Percentiles rank a stretch among this genome's conserved stretches.
Evolutionary conservation across 2,888 invertebrate species (phyloP).

Genomic region (Athetis lepigone): DNA sequence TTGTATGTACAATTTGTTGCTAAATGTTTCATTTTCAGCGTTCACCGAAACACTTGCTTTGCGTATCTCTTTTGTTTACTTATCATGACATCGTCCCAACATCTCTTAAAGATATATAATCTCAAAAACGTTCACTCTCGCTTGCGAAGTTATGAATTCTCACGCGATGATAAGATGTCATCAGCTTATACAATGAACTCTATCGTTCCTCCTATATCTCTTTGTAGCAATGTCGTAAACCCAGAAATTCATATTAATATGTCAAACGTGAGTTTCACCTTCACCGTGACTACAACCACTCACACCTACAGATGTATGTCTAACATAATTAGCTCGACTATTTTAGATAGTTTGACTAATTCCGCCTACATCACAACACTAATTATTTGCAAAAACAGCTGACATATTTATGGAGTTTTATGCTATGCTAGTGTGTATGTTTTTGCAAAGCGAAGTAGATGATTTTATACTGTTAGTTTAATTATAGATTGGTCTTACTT

Average conservation of each 20-base stretch:
- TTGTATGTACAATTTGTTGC: constrained; percentile 21
- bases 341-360: constrained; percentile 75
- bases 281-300: constrained; percentile 48
- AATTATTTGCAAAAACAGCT: constrained; percentile 72
- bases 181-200: neutral
- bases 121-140: neutral
- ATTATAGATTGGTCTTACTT: constrained; percentile 12
- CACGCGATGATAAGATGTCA: neutral
- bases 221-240: neutral
- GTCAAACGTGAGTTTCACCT: constrained; percentile 47
- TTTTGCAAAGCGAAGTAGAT: constrained; percentile 40
- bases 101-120: neutral
- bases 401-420: constrained; percentile 51
- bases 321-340: constrained; percentile 59
- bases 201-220: neutral
- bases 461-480: too few species aligned
- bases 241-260: constrained; percentile 42
- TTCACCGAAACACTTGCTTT: constrained; percentile 9
- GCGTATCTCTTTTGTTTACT: constrained; percentile 25
- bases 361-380: constrained; percentile 71
- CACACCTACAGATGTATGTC: too few species aligned
- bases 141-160: constrained; percentile 8
- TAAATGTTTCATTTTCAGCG: constrained; percentile 39
- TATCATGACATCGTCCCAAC: constrained; percentile 1
- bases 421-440: constrained; percentile 30